Conservation (phyloP, 2,888 invertebrate species). For the Lasioglossum oenotherae region DNA sequence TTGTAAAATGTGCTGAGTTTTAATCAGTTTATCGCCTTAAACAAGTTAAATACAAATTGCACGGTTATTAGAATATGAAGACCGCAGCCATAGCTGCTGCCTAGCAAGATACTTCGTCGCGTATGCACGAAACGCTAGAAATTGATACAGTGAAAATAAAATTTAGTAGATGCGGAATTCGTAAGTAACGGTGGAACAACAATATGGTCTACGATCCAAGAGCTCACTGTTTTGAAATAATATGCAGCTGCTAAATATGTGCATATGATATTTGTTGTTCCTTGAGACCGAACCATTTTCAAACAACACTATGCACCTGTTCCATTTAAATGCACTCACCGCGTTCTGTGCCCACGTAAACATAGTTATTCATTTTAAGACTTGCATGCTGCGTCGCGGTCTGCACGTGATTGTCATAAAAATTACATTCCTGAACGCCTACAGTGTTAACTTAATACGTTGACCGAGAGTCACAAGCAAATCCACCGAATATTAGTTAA, state of each 20-base stretch:
- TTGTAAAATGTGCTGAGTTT: background rate
- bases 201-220: constrained; percentile 62
- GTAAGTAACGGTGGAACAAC: constrained; percentile 61
- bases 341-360: constrained; percentile 69
- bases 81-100: background rate
- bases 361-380: constrained; percentile 65
- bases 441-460: background rate
- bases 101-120: constrained; percentile 4
- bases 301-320: constrained; percentile 69
- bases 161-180: constrained; percentile 45
- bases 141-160: constrained; percentile 49
- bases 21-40: background rate
- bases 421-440: background rate
- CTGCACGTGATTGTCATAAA: background rate
- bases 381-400: background rate
- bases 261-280: constrained; percentile 75
- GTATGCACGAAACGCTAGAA: constrained; percentile 15
- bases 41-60: background rate
- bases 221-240: constrained; percentile 76
- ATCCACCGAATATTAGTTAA: too few species aligned
- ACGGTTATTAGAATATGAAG: background rate
- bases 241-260: constrained; percentile 76
- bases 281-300: constrained; percentile 69
- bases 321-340: constrained; percentile 64
- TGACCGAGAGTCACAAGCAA: too few species aligned